Evolutionary conservation across 2,113 vertebrate genomes (phyloP).

Genomic region (Eubucco bourcierii): DNA sequence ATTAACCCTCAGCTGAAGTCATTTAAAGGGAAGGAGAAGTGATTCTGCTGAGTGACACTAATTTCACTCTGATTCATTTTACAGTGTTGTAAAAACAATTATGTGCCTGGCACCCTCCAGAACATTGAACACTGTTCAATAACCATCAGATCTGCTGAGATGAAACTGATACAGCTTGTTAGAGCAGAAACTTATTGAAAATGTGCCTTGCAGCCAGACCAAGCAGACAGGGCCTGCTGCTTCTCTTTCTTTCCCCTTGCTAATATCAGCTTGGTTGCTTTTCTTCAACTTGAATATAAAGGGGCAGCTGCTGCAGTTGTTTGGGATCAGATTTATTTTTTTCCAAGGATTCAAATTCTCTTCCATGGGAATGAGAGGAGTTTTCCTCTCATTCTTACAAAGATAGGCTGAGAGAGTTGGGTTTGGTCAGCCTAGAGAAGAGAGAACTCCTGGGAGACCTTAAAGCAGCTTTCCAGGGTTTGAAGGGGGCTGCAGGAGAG

Average conservation of each 20-base stretch:
- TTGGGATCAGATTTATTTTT: not conserved
- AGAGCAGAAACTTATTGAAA: slow-evolving; percentile 46
- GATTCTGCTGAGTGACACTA: slow-evolving; percentile 50
- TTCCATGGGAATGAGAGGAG: too few species aligned
- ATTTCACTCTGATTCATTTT: slow-evolving; percentile 52
- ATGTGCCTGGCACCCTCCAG: slow-evolving; percentile 45
- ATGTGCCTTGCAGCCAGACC: not conserved
- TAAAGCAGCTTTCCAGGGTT: too few species aligned
- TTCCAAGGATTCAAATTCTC: not conserved
- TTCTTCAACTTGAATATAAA: not conserved
- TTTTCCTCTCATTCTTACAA: too few species aligned
- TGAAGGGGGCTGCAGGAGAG: too few species aligned
- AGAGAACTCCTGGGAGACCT: too few species aligned
- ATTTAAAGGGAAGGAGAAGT: slow-evolving; percentile 15
- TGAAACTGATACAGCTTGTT: slow-evolving; percentile 47
- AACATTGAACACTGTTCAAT: slow-evolving; percentile 43
- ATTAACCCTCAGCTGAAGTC: slow-evolving; percentile 26
- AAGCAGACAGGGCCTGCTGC: not conserved
- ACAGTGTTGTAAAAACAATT: slow-evolving; percentile 51
- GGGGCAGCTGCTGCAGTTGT: not conserved
- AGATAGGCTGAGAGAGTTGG: too few species aligned
- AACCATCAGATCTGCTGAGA: slow-evolving; percentile 29
- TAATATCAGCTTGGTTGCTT: not conserved
- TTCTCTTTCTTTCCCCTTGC: too few species aligned
- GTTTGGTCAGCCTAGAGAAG: too few species aligned